Percentiles rank a stretch among this genome's conserved stretches.
Evolutionary conservation across 2,888 invertebrate species (phyloP).

Genomic region (Rhynchonema sp.): DNA sequence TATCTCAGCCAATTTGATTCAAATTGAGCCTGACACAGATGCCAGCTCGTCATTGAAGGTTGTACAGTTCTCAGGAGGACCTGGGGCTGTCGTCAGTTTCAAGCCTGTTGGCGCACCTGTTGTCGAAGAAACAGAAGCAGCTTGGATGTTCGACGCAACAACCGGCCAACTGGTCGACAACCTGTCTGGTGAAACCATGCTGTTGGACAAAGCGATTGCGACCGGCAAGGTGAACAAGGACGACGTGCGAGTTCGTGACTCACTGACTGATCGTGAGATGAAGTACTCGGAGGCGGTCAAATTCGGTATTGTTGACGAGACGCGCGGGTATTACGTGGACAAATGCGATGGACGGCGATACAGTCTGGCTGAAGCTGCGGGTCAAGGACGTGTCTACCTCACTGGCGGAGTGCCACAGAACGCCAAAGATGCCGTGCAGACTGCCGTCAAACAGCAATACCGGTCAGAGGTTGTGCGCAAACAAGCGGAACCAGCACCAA

Average conservation of each 20-base stretch:
- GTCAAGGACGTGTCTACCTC: conserved; percentile 53
- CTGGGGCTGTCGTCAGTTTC: conserved; percentile 24
- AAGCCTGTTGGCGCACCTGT: conserved; percentile 22
- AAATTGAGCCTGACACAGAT: conserved; percentile 20
- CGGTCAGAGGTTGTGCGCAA: conserved; percentile 22
- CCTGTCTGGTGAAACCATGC: conserved; percentile 44
- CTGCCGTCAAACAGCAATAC: conserved; percentile 23
- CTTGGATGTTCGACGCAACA: conserved; percentile 44
- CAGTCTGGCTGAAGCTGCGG: conserved; percentile 59
- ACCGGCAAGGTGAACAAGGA: conserved; percentile 26
- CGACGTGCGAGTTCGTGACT: conserved; percentile 49
- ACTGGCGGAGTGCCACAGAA: conserved; percentile 25
- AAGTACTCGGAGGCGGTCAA: conserved; percentile 33
- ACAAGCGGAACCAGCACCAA: conserved; percentile 18
- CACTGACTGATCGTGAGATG: conserved; percentile 46
- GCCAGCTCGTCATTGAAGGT: conserved; percentile 19
- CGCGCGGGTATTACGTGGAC: conserved; percentile 22
- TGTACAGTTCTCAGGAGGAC: conserved; percentile 22
- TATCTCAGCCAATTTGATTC: conserved; percentile 17
- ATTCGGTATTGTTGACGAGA: conserved; percentile 31
- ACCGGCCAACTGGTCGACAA: conserved; percentile 54
- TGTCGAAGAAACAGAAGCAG: conserved; percentile 22
- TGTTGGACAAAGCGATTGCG: conserved; percentile 45
- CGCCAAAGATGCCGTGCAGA: conserved; percentile 24
- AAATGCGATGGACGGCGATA: conserved; percentile 20